phyloP scores from a whole-genome alignment of 2,797 vertebrate species.

The Macrochelys suwanniensis region DNA sequence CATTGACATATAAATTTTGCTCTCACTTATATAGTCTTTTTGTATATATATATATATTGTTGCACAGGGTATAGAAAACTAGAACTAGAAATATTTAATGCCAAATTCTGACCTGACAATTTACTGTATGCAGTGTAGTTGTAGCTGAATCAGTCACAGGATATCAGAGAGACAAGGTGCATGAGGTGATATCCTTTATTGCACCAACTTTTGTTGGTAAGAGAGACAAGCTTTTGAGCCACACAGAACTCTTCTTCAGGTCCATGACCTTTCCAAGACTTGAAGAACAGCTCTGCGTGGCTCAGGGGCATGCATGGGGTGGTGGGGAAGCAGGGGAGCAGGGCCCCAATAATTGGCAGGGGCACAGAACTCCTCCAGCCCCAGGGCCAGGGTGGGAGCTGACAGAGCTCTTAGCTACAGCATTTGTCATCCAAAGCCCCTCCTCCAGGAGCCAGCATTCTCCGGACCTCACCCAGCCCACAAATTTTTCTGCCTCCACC shows the following conservation, averaged over 20 bases:
- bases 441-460: too few relatives aligned
- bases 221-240: too few relatives aligned
- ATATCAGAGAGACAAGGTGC: not conserved
- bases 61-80: not conserved
- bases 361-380: too few relatives aligned
- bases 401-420: too few relatives aligned
- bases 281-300: not conserved
- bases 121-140: not conserved
- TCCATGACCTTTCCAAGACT: not conserved
- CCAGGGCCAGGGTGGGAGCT: too few relatives aligned
- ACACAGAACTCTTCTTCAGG: not conserved
- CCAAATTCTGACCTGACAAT: not conserved
- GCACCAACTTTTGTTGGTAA: too few relatives aligned
- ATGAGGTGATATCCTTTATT: not conserved
- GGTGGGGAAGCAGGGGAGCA: too few relatives aligned
- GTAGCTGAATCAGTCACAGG: not conserved
- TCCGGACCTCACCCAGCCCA: too few relatives aligned
- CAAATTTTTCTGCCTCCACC: too few relatives aligned
- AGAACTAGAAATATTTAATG: not conserved
- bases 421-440: too few relatives aligned
- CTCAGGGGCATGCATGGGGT: not conserved
- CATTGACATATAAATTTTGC: not conserved
- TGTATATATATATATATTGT: not conserved
- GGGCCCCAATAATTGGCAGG: too few relatives aligned
- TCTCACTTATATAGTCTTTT: not conserved